Conservation (phyloP, 1,140 invertebrate species). For the Trachymyrmex cornetzi region DNA sequence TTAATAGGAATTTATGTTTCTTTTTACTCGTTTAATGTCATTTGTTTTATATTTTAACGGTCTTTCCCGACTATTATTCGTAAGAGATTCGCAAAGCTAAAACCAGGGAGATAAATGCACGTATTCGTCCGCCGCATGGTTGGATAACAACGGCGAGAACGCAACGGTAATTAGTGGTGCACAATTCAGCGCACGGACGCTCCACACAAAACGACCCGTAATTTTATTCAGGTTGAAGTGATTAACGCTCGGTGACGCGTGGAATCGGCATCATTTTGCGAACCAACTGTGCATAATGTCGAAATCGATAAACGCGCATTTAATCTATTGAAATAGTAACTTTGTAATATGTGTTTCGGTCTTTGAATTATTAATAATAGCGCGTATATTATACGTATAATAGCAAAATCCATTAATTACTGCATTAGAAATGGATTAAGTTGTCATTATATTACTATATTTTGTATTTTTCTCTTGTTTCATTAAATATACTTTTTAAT, state of each 20-base stretch:
- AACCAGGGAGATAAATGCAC: slow-evolving; percentile 57
- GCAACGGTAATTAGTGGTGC: slow-evolving; percentile 61
- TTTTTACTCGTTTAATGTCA: not conserved
- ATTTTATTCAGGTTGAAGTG: slow-evolving; percentile 66
- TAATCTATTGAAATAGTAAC: slow-evolving; percentile 62
- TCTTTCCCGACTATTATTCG: slow-evolving; percentile 42
- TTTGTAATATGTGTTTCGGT: slow-evolving; percentile 49
- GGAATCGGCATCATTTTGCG: slow-evolving; percentile 66
- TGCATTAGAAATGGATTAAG: slow-evolving; percentile 21
- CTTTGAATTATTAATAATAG: slow-evolving; percentile 41
- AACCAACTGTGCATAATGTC: slow-evolving; percentile 65
- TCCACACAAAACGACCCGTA: slow-evolving; percentile 63
- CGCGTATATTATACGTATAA: not conserved
- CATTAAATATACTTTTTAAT: not conserved
- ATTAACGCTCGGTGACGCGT: slow-evolving; percentile 66
- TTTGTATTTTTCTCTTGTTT: not conserved
- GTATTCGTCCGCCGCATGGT: slow-evolving; percentile 57
- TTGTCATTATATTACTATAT: not conserved
- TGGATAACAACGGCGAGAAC: slow-evolving; percentile 64
- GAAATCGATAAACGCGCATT: slow-evolving; percentile 59
- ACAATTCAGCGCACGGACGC: slow-evolving; percentile 59
- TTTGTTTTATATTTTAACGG: slow-evolving; percentile 56
- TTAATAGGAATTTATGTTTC: slow-evolving; percentile 8
- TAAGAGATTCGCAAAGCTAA: slow-evolving; percentile 61
- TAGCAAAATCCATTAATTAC: slow-evolving; percentile 20